Conservation (phyloP, 2,888 invertebrate species). For the Nesidiocoris tenuis region DNA sequence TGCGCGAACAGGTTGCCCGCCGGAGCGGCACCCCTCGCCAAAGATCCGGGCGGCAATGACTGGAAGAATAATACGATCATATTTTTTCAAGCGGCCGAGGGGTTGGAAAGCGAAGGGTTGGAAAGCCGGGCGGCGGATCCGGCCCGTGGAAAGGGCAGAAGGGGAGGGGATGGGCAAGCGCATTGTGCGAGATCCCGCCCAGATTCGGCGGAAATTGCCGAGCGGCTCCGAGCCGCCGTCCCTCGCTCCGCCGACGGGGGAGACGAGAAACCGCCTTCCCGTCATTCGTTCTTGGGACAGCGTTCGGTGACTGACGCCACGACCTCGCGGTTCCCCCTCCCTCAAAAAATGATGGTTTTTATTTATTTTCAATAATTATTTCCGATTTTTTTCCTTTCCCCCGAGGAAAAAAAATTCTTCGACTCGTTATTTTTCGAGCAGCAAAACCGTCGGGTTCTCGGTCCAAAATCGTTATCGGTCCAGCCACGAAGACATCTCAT, state of each 20-base stretch:
- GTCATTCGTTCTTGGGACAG: slow-evolving; percentile 41
- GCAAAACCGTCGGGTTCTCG: not conserved
- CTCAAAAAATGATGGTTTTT: not conserved
- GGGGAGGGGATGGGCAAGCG: slow-evolving; percentile 27
- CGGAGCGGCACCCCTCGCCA: too few species aligned
- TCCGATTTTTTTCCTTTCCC: not conserved
- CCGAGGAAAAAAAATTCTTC: too few species aligned
- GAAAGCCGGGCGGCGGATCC: not conserved
- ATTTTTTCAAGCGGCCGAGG: not conserved
- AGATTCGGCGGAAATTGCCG: slow-evolving; percentile 13
- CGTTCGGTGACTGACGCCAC: slow-evolving; percentile 38
- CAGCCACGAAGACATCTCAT: not conserved
- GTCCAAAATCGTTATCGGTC: not conserved
- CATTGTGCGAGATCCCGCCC: slow-evolving; percentile 38
- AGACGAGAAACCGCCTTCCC: slow-evolving; percentile 39
- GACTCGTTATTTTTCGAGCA: too few species aligned
- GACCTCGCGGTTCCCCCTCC: slow-evolving; percentile 30
- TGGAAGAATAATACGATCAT: slow-evolving; percentile 16
- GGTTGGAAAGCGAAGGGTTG: slow-evolving; percentile 17
- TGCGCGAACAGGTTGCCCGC: too few species aligned
- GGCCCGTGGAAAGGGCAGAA: slow-evolving; percentile 1
- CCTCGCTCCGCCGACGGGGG: slow-evolving; percentile 22
- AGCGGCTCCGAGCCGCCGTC: slow-evolving; percentile 6
- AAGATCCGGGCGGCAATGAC: not conserved
- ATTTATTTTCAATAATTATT: slow-evolving; percentile 5